Conservation (phyloP, 2,113 vertebrate species). For the Xiphorhynchus elegans region DNA sequence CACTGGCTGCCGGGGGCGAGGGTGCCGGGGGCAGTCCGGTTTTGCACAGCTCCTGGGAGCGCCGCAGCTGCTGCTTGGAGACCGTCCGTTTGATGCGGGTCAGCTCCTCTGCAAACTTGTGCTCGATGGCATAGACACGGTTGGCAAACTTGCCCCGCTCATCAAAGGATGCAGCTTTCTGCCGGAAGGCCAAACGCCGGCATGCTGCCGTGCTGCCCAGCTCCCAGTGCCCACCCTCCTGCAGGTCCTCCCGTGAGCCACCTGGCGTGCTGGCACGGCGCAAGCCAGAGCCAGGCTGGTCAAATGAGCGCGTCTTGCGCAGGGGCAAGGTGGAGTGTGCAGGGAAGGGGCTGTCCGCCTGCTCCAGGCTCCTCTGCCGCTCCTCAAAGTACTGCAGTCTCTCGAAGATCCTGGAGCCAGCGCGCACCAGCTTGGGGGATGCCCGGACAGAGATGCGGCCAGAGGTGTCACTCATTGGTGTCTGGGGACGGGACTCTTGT, state of each 20-base stretch:
- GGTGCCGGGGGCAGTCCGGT: constrained; percentile 67
- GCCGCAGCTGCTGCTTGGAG: constrained; percentile 78
- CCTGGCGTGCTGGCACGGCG: constrained; percentile 75
- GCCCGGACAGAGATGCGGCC: constrained; percentile 85
- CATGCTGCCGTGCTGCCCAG: constrained; percentile 72
- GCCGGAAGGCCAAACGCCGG: constrained; percentile 86
- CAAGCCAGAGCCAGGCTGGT: constrained; percentile 80
- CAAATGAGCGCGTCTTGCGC: constrained; percentile 88
- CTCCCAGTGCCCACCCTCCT: constrained; percentile 79
- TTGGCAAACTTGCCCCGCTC: constrained; percentile 86
- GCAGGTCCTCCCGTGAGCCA: constrained; percentile 86
- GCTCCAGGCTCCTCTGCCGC: constrained; percentile 87
- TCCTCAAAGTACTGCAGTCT: constrained; percentile 92
- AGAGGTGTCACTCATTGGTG: constrained; percentile 86
- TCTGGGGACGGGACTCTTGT: constrained; percentile 87
- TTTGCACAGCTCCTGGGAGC: constrained; percentile 81
- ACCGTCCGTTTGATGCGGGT: constrained; percentile 91
- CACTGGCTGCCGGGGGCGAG: constrained; percentile 67
- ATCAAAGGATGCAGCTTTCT: constrained; percentile 92
- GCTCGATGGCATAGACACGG: constrained; percentile 89
- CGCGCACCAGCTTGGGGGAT: constrained; percentile 90
- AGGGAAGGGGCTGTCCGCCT: constrained; percentile 84
- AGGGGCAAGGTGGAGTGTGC: constrained; percentile 87
- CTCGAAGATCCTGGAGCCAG: constrained; percentile 92
- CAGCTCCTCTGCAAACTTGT: constrained; percentile 92